Evolutionary conservation across 2,888 invertebrate genomes (phyloP).

Genomic region (Oligia fasciuncula): DNA sequence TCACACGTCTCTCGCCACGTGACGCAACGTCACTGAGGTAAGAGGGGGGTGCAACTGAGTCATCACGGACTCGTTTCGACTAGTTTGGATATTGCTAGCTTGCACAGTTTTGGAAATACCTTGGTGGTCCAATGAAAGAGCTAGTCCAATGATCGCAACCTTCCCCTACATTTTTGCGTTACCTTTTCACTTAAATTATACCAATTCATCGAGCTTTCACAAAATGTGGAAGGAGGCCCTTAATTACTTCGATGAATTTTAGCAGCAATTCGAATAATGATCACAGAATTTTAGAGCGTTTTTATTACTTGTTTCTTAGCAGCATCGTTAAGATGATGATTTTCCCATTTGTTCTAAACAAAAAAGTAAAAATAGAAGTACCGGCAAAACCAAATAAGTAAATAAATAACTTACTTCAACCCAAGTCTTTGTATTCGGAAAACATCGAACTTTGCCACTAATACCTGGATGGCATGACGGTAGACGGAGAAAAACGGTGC

Average conservation of each 20-base stretch:
- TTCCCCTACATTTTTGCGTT: slow-evolving; percentile 10
- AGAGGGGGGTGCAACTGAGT: no score
- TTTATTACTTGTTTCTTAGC: neutral
- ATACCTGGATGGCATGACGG: slow-evolving; percentile 12
- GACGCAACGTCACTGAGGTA: no score
- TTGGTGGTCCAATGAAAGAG: no score
- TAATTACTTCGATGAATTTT: slow-evolving; percentile 26
- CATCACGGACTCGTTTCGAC: no score
- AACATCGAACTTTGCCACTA: slow-evolving; percentile 30
- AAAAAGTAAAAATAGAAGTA: neutral
- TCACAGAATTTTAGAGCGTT: neutral
- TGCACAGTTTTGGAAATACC: no score
- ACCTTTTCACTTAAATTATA: slow-evolving; percentile 45
- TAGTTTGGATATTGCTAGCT: no score
- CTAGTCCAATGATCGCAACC: no score
- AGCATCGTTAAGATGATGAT: neutral
- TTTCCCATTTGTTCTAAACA: neutral
- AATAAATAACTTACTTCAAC: slow-evolving; percentile 29
- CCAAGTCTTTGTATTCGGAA: neutral
- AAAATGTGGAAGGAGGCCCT: slow-evolving; percentile 4
- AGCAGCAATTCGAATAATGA: slow-evolving; percentile 17
- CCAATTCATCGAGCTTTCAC: slow-evolving; percentile 29
- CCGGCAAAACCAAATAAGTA: neutral
- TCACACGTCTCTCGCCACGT: no score
- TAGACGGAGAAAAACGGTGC: slow-evolving; percentile 4